These are phyloP conservation scores for Hofmannophila pseudospretella DNA, from an alignment of 2,888 invertebrate species.

Conservation along the genomic window DNA sequence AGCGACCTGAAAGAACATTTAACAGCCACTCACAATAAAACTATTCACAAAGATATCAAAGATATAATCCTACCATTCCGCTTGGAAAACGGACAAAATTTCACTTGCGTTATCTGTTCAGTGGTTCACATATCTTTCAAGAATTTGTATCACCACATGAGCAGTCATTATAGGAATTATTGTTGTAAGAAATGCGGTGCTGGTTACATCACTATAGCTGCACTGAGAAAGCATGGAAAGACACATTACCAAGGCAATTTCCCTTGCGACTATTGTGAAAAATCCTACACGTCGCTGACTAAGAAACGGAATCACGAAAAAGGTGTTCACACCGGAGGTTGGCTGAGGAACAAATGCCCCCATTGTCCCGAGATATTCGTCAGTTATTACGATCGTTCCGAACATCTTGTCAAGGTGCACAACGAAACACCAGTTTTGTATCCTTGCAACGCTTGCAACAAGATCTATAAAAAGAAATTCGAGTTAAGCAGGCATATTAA, in stretches of 20 bases:
- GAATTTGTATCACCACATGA: slow-evolving; percentile 69
- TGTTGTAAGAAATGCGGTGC: slow-evolving; percentile 67
- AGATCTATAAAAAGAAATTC: slow-evolving; percentile 64
- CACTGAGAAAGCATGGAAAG: slow-evolving; percentile 64
- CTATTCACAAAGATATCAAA: slow-evolving; percentile 59
- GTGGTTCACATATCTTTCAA: slow-evolving; percentile 65
- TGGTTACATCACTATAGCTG: slow-evolving; percentile 65
- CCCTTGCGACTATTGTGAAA: slow-evolving; percentile 72
- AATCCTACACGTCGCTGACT: slow-evolving; percentile 69
- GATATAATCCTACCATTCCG: slow-evolving; percentile 68
- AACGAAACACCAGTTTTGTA: slow-evolving; percentile 52
- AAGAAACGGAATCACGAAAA: slow-evolving; percentile 67
- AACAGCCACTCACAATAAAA: slow-evolving; percentile 47
- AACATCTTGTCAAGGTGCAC: slow-evolving; percentile 59
- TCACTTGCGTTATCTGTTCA: slow-evolving; percentile 60
- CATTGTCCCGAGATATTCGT: slow-evolving; percentile 66
- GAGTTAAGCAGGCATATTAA: slow-evolving; percentile 65
- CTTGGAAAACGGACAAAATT: slow-evolving; percentile 55
- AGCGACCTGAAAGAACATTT: slow-evolving; percentile 61
- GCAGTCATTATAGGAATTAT: slow-evolving; percentile 67
- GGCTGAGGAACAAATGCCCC: slow-evolving; percentile 67
- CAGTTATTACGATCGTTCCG: slow-evolving; percentile 64
- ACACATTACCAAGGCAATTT: slow-evolving; percentile 72
- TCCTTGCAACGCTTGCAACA: slow-evolving; percentile 66
- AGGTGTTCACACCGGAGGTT: slow-evolving; percentile 67